Conservation (phyloP, 1,140 invertebrate genomes). For the Ceratina japonica region DNA sequence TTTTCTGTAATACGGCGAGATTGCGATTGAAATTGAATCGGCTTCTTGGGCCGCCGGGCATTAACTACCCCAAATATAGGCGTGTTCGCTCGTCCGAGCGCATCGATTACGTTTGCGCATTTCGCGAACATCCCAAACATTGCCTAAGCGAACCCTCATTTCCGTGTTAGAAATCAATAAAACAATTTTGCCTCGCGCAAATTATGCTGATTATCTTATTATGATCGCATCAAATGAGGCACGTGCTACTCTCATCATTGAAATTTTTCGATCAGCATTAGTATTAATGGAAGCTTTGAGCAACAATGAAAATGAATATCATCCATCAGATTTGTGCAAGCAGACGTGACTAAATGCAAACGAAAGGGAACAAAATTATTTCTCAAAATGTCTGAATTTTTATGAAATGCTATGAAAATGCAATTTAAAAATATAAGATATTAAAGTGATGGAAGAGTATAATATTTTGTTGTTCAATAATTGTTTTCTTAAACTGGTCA, state of each 20-base stretch:
- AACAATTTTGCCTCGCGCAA: neutral
- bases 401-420: too few relatives aligned
- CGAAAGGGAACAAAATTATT: too few relatives aligned
- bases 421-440: too few relatives aligned
- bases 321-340: neutral
- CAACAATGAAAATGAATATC: too few relatives aligned
- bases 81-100: slow-evolving; percentile 1
- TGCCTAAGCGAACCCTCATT: neutral
- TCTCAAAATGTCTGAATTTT: too few relatives aligned
- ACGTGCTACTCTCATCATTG: neutral
- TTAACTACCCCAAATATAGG: slow-evolving; percentile 38
- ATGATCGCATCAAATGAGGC: neutral
- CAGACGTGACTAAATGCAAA: slow-evolving; percentile 24
- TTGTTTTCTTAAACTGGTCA: too few relatives aligned
- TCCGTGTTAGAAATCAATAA: slow-evolving; percentile 35
- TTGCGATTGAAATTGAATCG: slow-evolving; percentile 72
- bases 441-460: too few relatives aligned
- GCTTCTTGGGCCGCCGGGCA: slow-evolving; percentile 49
- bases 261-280: too few relatives aligned
- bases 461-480: too few relatives aligned
- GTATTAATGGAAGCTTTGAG: too few relatives aligned
- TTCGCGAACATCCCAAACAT: neutral
- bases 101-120: neutral
- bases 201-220: neutral
- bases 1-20: slow-evolving; percentile 73